A percentile compares a stretch with the other conserved stretches of the same genome.
Evolutionary conservation across 2,797 vertebrate genomes (phyloP).

Genomic region (Myotis planiceps): DNA sequence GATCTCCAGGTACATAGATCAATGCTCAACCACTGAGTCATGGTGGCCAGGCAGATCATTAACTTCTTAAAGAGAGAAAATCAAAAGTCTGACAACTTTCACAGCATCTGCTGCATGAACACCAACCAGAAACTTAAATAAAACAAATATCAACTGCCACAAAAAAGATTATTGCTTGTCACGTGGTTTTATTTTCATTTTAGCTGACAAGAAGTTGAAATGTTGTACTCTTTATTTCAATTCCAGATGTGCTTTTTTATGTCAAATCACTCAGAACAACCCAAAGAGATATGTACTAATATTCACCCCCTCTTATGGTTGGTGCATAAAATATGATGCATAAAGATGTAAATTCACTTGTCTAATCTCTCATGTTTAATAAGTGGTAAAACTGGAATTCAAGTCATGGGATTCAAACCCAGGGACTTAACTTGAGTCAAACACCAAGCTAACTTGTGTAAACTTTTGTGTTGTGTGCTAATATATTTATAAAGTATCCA

Average conservation of each 20-base stretch:
- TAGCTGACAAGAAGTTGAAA: not conserved
- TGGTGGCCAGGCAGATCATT: not conserved
- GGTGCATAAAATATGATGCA: not conserved
- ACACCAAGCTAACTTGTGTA: not conserved
- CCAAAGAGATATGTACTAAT: not conserved
- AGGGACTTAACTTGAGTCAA: not conserved
- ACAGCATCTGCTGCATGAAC: not conserved
- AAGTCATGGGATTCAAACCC: not conserved
- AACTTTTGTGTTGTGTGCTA: not conserved
- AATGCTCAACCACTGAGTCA: too few relatives aligned
- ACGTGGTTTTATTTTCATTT: slow-evolving; percentile 1
- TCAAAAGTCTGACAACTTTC: not conserved
- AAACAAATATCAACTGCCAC: not conserved
- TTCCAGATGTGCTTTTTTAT: not conserved
- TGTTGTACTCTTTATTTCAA: not conserved
- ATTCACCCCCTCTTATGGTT: not conserved
- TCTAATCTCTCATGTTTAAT: not conserved
- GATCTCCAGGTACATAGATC: too few relatives aligned
- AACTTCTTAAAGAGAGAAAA: not conserved
- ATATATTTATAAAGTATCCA: not conserved
- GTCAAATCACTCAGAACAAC: not conserved
- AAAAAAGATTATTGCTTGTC: not conserved
- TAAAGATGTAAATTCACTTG: not conserved
- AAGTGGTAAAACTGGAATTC: not conserved
- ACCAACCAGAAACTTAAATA: not conserved